Conservation (phyloP, 2,888 invertebrate genomes). For the Cheiracanthium punctorium region DNA sequence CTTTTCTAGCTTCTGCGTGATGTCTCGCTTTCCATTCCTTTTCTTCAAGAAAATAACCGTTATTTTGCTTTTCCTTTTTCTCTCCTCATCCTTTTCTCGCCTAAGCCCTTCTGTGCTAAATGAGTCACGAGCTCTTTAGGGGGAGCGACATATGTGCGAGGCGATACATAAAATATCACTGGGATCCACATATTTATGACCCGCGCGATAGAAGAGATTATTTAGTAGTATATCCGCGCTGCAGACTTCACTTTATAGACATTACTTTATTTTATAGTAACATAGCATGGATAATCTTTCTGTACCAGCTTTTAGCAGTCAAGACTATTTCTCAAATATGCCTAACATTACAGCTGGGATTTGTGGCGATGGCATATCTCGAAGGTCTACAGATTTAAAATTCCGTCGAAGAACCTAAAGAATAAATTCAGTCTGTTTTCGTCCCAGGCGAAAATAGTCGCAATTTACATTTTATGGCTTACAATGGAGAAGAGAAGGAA, state of each 20-base stretch:
- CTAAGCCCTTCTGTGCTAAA: constrained; percentile 37
- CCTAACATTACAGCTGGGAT: constrained; percentile 13
- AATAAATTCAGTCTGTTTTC: background rate
- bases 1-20: constrained; percentile 24
- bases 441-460: background rate
- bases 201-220: constrained; percentile 32
- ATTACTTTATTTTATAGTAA: constrained; percentile 14
- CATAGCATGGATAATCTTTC: constrained; percentile 2
- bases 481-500: background rate
- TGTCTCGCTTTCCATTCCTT: background rate
- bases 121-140: constrained; percentile 56
- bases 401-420: background rate
- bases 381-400: constrained; percentile 15
- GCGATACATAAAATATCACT: constrained; percentile 51
- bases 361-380: constrained; percentile 7
- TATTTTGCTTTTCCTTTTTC: constrained; percentile 48
- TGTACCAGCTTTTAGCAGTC: constrained; percentile 6
- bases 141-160: constrained; percentile 40
- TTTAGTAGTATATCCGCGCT: constrained; percentile 1
- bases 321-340: constrained; percentile 13
- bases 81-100: constrained; percentile 20
- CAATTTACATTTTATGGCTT: constrained; percentile 10
- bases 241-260: constrained; percentile 8
- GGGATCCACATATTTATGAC: constrained; percentile 42
- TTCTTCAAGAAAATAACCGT: constrained; percentile 29